Evolutionary conservation across 2,797 vertebrate genomes (phyloP).

Genomic region (Oceanodroma leucorhoa): DNA sequence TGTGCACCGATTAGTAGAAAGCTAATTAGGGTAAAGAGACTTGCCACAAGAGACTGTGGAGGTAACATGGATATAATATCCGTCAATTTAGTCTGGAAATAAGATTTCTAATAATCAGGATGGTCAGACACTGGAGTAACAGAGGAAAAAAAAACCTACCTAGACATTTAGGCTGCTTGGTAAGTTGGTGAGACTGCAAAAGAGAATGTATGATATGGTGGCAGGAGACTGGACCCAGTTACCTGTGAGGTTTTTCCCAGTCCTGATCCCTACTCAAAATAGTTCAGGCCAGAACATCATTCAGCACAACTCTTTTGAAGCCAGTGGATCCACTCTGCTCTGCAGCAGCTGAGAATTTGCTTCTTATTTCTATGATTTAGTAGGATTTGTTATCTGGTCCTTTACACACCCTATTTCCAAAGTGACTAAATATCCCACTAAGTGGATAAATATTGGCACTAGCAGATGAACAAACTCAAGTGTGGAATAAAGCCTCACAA

Average conservation of each 20-base stretch:
- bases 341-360: neutral
- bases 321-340: neutral
- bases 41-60: neutral
- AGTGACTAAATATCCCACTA: neutral
- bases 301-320: neutral
- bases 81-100: neutral
- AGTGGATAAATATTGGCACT: neutral
- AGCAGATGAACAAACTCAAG: neutral
- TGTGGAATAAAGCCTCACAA: neutral
- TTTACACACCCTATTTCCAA: neutral
- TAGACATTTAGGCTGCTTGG: neutral
- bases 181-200: neutral
- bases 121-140: neutral
- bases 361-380: neutral
- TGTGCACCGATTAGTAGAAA: neutral
- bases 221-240: fast-evolving
- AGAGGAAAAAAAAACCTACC: neutral
- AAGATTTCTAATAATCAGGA: neutral
- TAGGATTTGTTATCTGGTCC: neutral
- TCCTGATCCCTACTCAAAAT: neutral
- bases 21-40: neutral
- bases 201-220: neutral
- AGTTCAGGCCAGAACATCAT: neutral
- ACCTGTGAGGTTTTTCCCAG: neutral
- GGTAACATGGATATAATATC: neutral